phyloP scores from a whole-genome alignment of 2,797 vertebrate genomes.

The Loris lydekkerianus region DNA sequence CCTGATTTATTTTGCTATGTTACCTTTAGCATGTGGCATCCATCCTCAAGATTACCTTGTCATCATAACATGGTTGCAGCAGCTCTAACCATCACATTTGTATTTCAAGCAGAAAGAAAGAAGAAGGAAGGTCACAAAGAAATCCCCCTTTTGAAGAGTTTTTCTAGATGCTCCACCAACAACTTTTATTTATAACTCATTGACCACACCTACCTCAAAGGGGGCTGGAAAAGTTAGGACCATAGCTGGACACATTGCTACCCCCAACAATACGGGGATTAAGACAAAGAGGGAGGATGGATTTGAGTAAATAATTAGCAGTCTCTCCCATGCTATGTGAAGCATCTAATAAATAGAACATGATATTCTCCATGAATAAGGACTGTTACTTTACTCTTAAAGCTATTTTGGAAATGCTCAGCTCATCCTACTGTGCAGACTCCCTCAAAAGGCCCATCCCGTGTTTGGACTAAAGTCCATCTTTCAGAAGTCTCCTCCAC shows the following conservation, averaged over 20 bases:
- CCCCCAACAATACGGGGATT: not conserved
- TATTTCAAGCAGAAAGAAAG: slow-evolving; percentile 35
- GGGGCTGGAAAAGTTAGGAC: not conserved
- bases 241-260: not conserved
- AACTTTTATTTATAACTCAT: slow-evolving; percentile 23
- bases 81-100: not conserved
- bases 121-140: not conserved
- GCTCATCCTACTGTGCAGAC: not conserved
- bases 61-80: not conserved
- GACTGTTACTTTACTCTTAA: slow-evolving; percentile 7
- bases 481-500: not conserved
- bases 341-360: not conserved
- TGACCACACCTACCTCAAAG: not conserved
- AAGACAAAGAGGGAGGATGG: not conserved
- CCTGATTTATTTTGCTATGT: not conserved
- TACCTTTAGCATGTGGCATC: not conserved
- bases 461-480: not conserved
- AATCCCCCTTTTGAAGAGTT: not conserved
- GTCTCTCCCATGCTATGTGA: not conserved
- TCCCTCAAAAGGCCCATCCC: not conserved
- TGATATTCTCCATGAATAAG: not conserved
- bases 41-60: slow-evolving; percentile 29
- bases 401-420: slow-evolving; percentile 39
- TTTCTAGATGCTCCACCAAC: not conserved
- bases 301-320: not conserved